Evolutionary conservation across 2,888 invertebrate genomes (phyloP).

Genomic region (Patella ulyssiponensis): DNA sequence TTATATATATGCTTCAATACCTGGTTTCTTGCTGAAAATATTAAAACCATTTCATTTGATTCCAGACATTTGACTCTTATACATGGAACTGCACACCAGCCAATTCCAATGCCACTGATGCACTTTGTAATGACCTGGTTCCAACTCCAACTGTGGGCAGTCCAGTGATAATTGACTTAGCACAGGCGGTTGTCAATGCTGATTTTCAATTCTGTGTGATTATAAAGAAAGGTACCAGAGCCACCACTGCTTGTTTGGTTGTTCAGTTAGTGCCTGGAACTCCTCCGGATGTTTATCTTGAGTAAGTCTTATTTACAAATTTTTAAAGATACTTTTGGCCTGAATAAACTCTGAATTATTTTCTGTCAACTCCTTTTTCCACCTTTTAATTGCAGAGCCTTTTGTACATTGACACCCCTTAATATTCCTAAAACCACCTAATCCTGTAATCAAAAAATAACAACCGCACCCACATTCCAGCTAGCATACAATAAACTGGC

Average conservation of each 20-base stretch:
- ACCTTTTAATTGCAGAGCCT: too few species aligned
- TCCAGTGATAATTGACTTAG: constrained; percentile 40
- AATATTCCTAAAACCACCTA: too few species aligned
- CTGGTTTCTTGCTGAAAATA: background rate
- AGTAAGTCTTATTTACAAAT: constrained; percentile 34
- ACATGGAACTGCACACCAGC: constrained; percentile 2
- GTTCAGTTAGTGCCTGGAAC: constrained; percentile 41
- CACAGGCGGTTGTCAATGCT: constrained; percentile 44
- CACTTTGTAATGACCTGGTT: background rate
- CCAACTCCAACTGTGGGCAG: constrained; percentile 25
- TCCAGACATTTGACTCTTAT: constrained; percentile 29
- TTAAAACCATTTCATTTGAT: background rate
- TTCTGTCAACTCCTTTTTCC: too few species aligned
- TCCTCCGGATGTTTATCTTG: constrained; percentile 42
- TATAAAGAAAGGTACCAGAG: constrained; percentile 42
- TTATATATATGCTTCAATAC: too few species aligned
- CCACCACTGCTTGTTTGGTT: constrained; percentile 26
- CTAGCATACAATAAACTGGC: too few species aligned
- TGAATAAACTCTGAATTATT: too few species aligned
- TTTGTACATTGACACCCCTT: too few species aligned
- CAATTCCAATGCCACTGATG: background rate
- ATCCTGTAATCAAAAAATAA: too few species aligned
- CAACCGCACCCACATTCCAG: too few species aligned
- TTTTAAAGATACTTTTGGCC: too few species aligned
- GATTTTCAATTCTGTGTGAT: constrained; percentile 47